A percentile compares a stretch with the other conserved stretches of the same genome.
phyloP scores from a whole-genome alignment of 2,113 vertebrate genomes.

The Indicator maculatus region DNA sequence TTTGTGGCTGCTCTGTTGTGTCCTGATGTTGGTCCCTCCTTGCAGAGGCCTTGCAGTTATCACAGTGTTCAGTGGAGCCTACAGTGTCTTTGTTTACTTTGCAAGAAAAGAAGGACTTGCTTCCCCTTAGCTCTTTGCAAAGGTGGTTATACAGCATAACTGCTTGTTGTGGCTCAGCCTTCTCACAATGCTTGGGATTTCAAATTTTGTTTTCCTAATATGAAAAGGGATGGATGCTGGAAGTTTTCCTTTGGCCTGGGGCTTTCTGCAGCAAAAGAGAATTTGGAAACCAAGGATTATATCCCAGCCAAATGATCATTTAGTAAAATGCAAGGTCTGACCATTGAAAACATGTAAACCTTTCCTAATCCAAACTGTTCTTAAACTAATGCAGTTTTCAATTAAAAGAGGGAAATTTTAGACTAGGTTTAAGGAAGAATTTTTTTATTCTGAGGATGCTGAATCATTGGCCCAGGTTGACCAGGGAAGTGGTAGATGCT shows the following conservation, averaged over 20 bases:
- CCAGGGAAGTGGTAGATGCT: no score
- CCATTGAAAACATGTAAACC: background rate
- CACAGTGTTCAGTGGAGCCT: rapidly evolving
- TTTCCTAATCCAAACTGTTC: background rate
- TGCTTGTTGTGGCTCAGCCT: rapidly evolving
- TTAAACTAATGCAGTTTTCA: no score
- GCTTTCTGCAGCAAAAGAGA: background rate
- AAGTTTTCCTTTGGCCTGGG: background rate
- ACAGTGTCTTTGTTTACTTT: rapidly evolving
- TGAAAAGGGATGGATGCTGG: background rate
- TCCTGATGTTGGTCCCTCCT: rapidly evolving
- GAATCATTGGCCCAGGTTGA: no score
- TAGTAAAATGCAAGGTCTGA: background rate
- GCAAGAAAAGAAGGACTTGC: background rate
- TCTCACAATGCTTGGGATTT: background rate
- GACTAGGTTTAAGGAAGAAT: no score
- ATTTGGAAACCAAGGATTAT: background rate
- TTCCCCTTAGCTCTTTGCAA: background rate
- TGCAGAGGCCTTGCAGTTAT: background rate
- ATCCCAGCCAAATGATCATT: background rate
- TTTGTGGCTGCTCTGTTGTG: background rate
- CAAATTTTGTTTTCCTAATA: background rate
- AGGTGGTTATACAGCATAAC: rapidly evolving
- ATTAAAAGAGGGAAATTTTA: no score
- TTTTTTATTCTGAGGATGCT: no score